Evolutionary conservation across 1,140 invertebrate species (phyloP).

Genomic region (Drosophila ercepeae): DNA sequence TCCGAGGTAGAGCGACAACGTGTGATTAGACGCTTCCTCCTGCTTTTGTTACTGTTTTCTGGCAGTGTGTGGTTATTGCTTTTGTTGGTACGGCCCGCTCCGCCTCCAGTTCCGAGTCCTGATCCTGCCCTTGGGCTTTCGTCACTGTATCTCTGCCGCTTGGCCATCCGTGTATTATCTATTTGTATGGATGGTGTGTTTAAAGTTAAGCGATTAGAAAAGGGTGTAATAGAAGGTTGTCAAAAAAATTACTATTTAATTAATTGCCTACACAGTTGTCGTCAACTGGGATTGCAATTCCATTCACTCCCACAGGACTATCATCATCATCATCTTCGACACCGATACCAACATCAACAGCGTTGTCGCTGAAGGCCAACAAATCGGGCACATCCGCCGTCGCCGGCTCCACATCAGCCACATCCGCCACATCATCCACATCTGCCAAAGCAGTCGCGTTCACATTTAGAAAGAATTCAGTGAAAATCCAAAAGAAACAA

Average conservation of each 20-base stretch:
- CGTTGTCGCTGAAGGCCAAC: constrained; percentile 48
- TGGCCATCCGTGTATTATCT: constrained; percentile 52
- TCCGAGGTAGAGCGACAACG: constrained; percentile 60
- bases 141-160: constrained; percentile 67
- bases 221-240: constrained; percentile 10
- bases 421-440: constrained; percentile 32
- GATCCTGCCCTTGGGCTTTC: constrained; percentile 17
- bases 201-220: constrained; percentile 11
- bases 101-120: constrained; percentile 23
- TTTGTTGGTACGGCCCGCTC: constrained; percentile 63
- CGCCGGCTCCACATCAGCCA: constrained; percentile 67
- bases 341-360: constrained; percentile 53
- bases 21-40: constrained; percentile 13
- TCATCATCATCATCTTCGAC: constrained; percentile 41
- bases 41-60: constrained; percentile 47
- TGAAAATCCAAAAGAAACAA: constrained; percentile 48
- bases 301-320: constrained; percentile 42
- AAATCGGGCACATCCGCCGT: constrained; percentile 52
- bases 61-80: constrained; percentile 77
- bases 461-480: constrained; percentile 36
- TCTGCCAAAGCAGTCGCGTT: constrained; percentile 42
- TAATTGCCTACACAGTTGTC: constrained; percentile 52
- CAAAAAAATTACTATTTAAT: constrained; percentile 10
- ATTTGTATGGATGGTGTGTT: not conserved
- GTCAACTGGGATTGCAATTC: constrained; percentile 54